Conservation (phyloP, 2,797 vertebrate species). For the Etheostoma nigrum region DNA sequence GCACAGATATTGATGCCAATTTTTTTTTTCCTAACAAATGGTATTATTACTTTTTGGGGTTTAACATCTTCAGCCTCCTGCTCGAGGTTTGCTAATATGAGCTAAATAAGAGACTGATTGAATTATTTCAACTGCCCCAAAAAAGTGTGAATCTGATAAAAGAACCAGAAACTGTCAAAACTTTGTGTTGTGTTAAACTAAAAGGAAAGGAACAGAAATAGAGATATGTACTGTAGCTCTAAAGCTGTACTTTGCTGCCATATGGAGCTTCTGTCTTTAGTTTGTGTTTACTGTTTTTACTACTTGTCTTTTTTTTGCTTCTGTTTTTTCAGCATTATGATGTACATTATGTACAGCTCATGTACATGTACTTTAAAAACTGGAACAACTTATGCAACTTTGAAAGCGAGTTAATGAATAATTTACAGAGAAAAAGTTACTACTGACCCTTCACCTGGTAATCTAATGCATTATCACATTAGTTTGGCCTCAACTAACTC, state of each 20-base stretch:
- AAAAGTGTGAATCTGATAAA: neutral
- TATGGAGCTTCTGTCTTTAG: neutral
- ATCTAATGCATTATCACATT: conserved; percentile 9
- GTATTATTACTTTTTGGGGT: neutral
- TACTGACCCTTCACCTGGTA: conserved; percentile 19
- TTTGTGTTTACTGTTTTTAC: neutral
- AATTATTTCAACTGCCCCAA: neutral
- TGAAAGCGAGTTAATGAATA: conserved; percentile 3
- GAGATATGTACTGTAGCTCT: neutral
- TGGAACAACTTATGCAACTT: neutral
- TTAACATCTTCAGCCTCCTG: neutral
- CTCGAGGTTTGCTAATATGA: no score
- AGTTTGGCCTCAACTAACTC: neutral
- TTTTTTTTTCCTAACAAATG: neutral
- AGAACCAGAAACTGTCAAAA: neutral
- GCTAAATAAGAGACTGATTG: neutral
- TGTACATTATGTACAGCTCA: no score
- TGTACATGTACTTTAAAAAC: neutral
- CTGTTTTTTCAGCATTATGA: neutral
- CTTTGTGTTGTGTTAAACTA: neutral
- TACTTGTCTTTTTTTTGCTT: neutral
- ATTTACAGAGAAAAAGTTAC: conserved; percentile 15
- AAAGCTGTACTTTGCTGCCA: neutral
- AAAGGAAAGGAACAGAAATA: neutral
- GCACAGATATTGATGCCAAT: neutral